Conservation (phyloP, 2,888 invertebrate species). For the Scaptomyza caliginosa region DNA sequence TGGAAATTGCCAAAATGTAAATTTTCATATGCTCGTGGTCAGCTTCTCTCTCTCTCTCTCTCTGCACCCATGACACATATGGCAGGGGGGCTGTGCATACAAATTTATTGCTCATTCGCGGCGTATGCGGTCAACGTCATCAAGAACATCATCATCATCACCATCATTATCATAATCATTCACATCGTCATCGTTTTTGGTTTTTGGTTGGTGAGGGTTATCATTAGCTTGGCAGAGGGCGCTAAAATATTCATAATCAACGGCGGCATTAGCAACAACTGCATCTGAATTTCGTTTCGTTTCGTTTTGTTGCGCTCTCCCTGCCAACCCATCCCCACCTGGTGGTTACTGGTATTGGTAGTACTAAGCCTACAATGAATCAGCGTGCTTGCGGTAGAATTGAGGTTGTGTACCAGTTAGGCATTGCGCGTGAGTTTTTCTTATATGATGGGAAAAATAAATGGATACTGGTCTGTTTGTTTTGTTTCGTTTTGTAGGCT, state of each 20-base stretch:
- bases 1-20: conserved; percentile 82
- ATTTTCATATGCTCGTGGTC: conserved; percentile 67
- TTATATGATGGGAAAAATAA: neutral
- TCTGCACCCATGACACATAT: neutral
- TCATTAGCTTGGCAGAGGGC: conserved; percentile 30
- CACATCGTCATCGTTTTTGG: conserved; percentile 16
- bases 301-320: conserved; percentile 21
- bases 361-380: conserved; percentile 23
- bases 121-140: conserved; percentile 41
- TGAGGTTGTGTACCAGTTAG: conserved; percentile 46
- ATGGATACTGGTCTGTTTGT: too few species aligned
- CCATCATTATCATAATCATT: conserved; percentile 18
- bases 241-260: conserved; percentile 75
- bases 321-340: neutral
- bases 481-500: too few species aligned
- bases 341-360: neutral
- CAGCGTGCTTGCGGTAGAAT: conserved; percentile 35
- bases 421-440: conserved; percentile 1
- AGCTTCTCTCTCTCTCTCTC: neutral
- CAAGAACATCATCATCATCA: conserved; percentile 30
- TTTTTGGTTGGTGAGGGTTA: conserved; percentile 11
- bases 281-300: conserved; percentile 45
- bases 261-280: conserved; percentile 58
- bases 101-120: conserved; percentile 73
- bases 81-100: conserved; percentile 39